Evolutionary conservation across 1,140 invertebrate genomes (phyloP).

Genomic region (Brachionus koreanus): DNA sequence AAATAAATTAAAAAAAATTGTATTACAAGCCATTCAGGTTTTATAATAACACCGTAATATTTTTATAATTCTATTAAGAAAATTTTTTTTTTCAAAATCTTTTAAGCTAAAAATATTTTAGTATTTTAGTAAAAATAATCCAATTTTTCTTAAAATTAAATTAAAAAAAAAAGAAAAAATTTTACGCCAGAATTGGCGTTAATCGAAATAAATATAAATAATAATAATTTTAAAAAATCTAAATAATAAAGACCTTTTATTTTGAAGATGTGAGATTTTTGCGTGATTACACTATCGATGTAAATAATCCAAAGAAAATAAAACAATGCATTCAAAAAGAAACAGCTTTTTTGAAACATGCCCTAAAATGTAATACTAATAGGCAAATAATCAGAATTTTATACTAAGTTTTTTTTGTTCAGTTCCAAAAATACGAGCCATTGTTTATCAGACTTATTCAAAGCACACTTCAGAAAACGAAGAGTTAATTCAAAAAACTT

Average conservation of each 20-base stretch:
- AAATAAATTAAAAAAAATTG: too few relatives aligned
- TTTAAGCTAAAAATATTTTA: too few relatives aligned
- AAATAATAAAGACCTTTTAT: neutral
- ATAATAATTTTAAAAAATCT: neutral
- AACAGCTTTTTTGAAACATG: constrained; percentile 4
- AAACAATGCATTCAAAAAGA: constrained; percentile 40
- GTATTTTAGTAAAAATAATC: too few relatives aligned
- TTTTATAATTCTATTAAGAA: too few relatives aligned
- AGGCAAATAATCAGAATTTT: neutral
- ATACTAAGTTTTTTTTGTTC: neutral
- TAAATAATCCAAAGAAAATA: constrained; percentile 14
- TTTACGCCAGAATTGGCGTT: too few relatives aligned
- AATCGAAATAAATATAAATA: neutral
- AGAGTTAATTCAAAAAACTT: neutral
- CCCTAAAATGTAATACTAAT: constrained; percentile 25
- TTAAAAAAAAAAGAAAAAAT: too few relatives aligned
- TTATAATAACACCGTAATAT: too few relatives aligned
- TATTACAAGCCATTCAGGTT: too few relatives aligned
- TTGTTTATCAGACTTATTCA: constrained; percentile 43
- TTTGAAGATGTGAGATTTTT: constrained; percentile 32
- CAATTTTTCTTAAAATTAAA: too few relatives aligned
- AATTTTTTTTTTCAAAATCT: too few relatives aligned
- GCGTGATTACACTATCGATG: constrained; percentile 10
- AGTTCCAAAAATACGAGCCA: constrained; percentile 13
- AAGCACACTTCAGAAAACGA: constrained; percentile 23